Conservation (phyloP, 1,140 invertebrate genomes). For the Drosophila pachea region DNA sequence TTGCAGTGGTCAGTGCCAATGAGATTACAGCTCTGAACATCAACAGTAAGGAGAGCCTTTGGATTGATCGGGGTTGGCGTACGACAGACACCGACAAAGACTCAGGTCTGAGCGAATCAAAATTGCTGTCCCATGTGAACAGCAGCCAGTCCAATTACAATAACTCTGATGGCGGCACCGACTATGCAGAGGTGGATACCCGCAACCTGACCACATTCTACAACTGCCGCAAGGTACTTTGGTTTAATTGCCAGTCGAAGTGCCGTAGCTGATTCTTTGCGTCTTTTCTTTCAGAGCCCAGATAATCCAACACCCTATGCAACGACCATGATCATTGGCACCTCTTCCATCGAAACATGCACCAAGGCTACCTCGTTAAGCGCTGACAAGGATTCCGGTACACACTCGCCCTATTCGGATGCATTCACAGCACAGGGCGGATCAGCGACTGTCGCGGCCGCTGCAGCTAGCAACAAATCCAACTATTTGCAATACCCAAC, state of each 20-base stretch:
- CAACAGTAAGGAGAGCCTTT: slow-evolving; percentile 86
- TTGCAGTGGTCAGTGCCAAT: slow-evolving; percentile 81
- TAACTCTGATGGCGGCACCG: slow-evolving; percentile 81
- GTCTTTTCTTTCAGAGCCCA: slow-evolving; percentile 78
- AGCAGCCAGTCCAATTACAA: slow-evolving; percentile 80
- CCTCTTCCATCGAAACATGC: slow-evolving; percentile 79
- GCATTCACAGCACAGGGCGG: slow-evolving; percentile 50
- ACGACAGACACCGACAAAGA: slow-evolving; percentile 85
- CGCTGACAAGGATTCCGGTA: slow-evolving; percentile 80
- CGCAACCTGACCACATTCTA: slow-evolving; percentile 89
- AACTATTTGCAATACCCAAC: slow-evolving; percentile 80
- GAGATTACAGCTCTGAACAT: slow-evolving; percentile 84
- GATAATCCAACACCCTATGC: slow-evolving; percentile 90
- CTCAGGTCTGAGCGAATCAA: slow-evolving; percentile 80
- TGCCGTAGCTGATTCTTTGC: background rate
- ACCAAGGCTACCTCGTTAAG: slow-evolving; percentile 80
- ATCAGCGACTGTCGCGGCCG: slow-evolving; percentile 43
- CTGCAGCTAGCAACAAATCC: slow-evolving; percentile 71
- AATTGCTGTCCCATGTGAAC: slow-evolving; percentile 82
- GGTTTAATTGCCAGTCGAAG: fast-evolving
- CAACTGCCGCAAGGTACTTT: slow-evolving; percentile 80
- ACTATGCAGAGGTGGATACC: slow-evolving; percentile 89
- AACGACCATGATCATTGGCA: slow-evolving; percentile 85
- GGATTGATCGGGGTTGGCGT: slow-evolving; percentile 88
- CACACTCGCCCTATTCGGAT: slow-evolving; percentile 79